Conservation (phyloP, 2,888 invertebrate genomes). For the Cryptocheilus praepositus region DNA sequence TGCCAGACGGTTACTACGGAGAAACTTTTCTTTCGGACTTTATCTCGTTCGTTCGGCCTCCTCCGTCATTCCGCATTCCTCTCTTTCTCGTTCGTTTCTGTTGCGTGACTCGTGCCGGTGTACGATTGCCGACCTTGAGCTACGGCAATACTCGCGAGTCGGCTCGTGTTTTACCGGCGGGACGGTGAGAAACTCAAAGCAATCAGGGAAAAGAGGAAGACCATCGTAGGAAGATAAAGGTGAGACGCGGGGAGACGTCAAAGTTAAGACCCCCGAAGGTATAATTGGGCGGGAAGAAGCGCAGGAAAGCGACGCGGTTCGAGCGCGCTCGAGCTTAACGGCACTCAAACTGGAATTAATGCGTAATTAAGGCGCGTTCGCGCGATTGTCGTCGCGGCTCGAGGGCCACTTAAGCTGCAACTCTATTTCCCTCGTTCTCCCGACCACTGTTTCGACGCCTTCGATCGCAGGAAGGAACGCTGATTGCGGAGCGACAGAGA, state of each 20-base stretch:
- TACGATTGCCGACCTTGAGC: constrained; percentile 35
- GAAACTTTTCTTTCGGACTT: not conserved
- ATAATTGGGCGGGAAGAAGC: constrained; percentile 55
- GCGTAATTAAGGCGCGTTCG: constrained; percentile 61
- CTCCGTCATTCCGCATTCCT: constrained; percentile 13
- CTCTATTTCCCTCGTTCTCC: constrained; percentile 7
- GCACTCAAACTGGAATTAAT: constrained; percentile 63
- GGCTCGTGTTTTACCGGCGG: constrained; percentile 4
- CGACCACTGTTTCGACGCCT: not conserved
- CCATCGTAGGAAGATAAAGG: constrained; percentile 21
- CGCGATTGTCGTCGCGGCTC: constrained; percentile 57
- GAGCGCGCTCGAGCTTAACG: constrained; percentile 52
- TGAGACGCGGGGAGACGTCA: constrained; percentile 35
- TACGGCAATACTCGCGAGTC: constrained; percentile 31
- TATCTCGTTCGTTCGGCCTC: constrained; percentile 10
- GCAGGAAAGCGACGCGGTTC: constrained; percentile 45
- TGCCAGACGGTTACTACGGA: not conserved
- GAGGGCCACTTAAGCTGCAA: constrained; percentile 49
- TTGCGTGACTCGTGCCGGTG: constrained; percentile 28
- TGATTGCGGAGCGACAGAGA: constrained; percentile 26
- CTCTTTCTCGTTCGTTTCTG: constrained; percentile 24
- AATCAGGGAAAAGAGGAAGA: constrained; percentile 27
- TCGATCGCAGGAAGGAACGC: constrained; percentile 35
- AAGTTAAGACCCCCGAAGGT: constrained; percentile 55
- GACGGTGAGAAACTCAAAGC: constrained; percentile 30